Base-by-base conservation (phyloP, 2,888 invertebrate genomes). In the Pristionchus maxplancki region DNA sequence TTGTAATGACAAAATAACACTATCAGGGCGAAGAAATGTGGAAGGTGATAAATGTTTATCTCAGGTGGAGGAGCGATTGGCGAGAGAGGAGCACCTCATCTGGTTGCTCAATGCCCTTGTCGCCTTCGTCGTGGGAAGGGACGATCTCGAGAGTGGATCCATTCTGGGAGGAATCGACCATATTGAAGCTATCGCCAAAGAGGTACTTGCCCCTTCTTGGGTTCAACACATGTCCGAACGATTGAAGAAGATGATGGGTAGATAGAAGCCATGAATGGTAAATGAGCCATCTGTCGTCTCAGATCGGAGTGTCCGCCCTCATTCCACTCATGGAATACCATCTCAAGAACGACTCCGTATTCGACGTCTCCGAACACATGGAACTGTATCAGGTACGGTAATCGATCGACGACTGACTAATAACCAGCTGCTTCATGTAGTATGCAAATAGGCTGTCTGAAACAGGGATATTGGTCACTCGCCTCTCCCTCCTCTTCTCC, bases 361-460 rank as follows among this genome's bases (percentile, higher is more conserved):
- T 95, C 84, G 94, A 94, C 88, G 92, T 94, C 48, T 91, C 90
- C 67, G 93, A 95, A 62, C 94, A 94, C 88, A 92, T 94, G 89
- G 94, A 94, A 83, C 90, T 95, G 37, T 95, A 94, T 89, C 93
- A 94, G 90, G 93, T 92, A 71, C 74, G 88, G 53, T 48, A 44
- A 13, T 48, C 48, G 13, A 78, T 78, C 78, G 78, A 44, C 8
- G 37, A 71, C 37, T 71, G 71, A 71, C 34, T 34, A 9, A 4
- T 71, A 37, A 20, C 37, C 37, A 71, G 37, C 64, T 67, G 64
- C 64, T 31, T 67, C 15, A 58, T 58, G 24, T 28, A 28, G 64
- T 67, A 67, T 67, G 64, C 31, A 67, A 34, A 67, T 67, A 31
- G 64, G 58, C 37, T 8, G 74, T 37, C 37, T 40, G 78, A 78